Percentiles rank a stretch among this genome's conserved stretches.
These are phyloP conservation scores for Diorhabda sublineata DNA, from an alignment of 1,140 invertebrate species.

Conservation along the genomic window DNA sequence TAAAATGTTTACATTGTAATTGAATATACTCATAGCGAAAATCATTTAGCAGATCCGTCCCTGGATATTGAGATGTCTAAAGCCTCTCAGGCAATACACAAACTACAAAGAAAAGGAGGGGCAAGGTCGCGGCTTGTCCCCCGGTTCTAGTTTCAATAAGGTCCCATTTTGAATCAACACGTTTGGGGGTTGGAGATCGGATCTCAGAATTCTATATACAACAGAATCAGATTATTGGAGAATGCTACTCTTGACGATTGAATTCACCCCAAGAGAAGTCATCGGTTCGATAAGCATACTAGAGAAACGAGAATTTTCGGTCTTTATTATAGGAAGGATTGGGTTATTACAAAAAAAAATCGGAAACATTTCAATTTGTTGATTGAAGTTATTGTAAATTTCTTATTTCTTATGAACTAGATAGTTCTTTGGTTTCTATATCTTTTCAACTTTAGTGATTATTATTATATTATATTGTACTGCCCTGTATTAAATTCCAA, in stretches of 20 bases:
- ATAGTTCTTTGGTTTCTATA: too few species aligned
- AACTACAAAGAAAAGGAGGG: constrained; percentile 17
- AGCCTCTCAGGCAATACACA: constrained; percentile 2
- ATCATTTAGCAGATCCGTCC: neutral
- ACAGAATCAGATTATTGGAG: constrained; percentile 18
- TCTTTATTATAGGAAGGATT: too few species aligned
- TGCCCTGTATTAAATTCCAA: neutral
- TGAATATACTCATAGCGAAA: too few species aligned
- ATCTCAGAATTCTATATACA: neutral
- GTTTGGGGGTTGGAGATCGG: neutral
- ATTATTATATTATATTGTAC: too few species aligned
- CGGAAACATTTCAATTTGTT: too few species aligned
- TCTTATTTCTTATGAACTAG: too few species aligned
- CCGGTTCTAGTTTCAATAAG: constrained; percentile 13
- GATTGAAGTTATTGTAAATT: too few species aligned
- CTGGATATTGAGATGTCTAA: neutral
- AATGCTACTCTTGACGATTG: constrained; percentile 17
- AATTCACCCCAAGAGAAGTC: constrained; percentile 6
- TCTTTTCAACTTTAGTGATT: too few species aligned
- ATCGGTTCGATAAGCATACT: constrained; percentile 1
- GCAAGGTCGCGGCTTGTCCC: neutral
- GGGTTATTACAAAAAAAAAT: too few species aligned
- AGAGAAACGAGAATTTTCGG: constrained; percentile 5
- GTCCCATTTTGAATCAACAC: constrained; percentile 12
- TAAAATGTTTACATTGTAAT: too few species aligned